Conservation (phyloP, 2,113 vertebrate species). For the Anser cygnoides region DNA sequence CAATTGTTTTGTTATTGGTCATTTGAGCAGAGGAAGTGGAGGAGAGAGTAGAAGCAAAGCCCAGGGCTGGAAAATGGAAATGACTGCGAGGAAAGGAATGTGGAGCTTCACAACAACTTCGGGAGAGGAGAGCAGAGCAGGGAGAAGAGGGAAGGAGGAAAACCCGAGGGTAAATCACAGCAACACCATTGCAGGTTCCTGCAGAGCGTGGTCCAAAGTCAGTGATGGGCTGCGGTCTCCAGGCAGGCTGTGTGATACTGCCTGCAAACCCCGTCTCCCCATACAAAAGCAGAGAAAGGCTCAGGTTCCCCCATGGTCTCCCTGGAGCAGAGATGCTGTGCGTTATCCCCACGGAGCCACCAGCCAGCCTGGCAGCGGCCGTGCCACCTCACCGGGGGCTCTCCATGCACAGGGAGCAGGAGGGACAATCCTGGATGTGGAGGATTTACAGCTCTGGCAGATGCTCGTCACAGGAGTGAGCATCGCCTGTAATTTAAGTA, state of each 20-base stretch:
- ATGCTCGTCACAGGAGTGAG: neutral
- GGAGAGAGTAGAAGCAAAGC: conserved; percentile 7
- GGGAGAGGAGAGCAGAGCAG: neutral
- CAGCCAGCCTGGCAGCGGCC: neutral
- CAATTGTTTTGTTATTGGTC: neutral
- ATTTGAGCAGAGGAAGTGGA: conserved; percentile 34
- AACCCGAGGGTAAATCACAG: neutral
- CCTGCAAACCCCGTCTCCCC: accelerated
- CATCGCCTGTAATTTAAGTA: neutral
- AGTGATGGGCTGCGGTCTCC: neutral
- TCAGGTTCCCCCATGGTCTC: accelerated
- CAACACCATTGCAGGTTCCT: accelerated
- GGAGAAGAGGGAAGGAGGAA: neutral
- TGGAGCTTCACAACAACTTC: neutral
- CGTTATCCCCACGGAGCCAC: accelerated
- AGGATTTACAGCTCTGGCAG: conserved; percentile 44
- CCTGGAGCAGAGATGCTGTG: neutral
- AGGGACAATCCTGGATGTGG: neutral
- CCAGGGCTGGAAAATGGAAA: conserved; percentile 47
- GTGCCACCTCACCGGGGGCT: accelerated
- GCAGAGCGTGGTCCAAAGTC: neutral
- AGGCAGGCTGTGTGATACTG: accelerated
- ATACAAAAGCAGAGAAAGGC: neutral
- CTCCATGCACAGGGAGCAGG: neutral
- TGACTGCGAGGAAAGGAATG: conserved; percentile 62